Base-by-base conservation (phyloP, 2,797 vertebrate genomes). In the Phrynocephalus vlangalii region DNA sequence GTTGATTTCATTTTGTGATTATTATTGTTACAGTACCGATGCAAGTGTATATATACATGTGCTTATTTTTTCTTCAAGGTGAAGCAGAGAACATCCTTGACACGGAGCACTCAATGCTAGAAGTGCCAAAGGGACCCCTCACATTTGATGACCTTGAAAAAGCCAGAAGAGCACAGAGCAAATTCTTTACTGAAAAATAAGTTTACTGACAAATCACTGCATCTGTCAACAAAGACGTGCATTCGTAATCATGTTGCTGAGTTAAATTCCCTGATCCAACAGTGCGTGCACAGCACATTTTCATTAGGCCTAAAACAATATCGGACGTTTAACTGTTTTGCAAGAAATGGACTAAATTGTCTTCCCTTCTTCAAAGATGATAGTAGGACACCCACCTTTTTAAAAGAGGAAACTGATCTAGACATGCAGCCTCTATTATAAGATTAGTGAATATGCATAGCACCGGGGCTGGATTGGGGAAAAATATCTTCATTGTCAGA, bases 141-240 rank as follows among this genome's bases (percentile, higher is more conserved):
- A 98, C 97, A 24, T 98, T 97, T 24, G 97, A 98, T 84, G 96
- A 95, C 92, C 95, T 98, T 88, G 98, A 99, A 95, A 98, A 98
- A 94, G 96, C 96, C 44, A 97, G 98, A n/a, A 95, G 95, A 80
- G 97, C 97, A 78, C 96, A 96, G 92, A 97, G 92, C 91, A 96
- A 93, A 89, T 96, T 98, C 88, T 95, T 97, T 76, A 83, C 92
- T 85, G 97, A 98, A 90, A 98, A 98, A 94, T 98, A 95, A 96
- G n/a, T 76, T 78, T 80, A 2, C 26, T 88, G 20, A 86, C 56
- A 33, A 85, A 91, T 3, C 2, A 20, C 5, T 28, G 84, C 52
- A 84, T 56, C 60, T 72, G 88, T 90, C 88, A 71, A 79, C 81
- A 87, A 50, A 88, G 88, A 68, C 60, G 33, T n/a, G 85, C 68